A percentile compares a stretch with the other conserved stretches of the same genome.
Evolutionary conservation across 2,888 invertebrate species (phyloP).

Genomic region (Nebria brevicollis): DNA sequence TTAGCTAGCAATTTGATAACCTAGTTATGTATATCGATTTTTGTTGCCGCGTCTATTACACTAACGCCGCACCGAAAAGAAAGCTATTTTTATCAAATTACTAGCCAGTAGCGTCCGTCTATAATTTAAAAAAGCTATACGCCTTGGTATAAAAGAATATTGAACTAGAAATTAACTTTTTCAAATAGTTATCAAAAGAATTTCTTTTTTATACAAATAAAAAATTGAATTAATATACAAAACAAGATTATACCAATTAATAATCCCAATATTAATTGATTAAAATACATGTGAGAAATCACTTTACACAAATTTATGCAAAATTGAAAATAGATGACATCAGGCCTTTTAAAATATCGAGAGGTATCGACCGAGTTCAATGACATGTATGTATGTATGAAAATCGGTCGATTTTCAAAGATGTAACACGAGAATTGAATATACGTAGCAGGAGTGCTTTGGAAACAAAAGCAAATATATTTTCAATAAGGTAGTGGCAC

Average conservation of each 20-base stretch:
- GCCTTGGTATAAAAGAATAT: no score
- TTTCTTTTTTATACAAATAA: no score
- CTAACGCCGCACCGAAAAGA: constrained; percentile 22
- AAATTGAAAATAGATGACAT: background rate
- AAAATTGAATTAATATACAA: background rate
- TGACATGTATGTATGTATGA: background rate
- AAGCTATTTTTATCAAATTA: constrained; percentile 10
- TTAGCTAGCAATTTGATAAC: constrained; percentile 32
- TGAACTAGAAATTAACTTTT: no score
- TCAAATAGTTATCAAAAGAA: no score
- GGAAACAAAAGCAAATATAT: background rate
- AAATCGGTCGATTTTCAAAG: background rate
- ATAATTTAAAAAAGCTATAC: background rate
- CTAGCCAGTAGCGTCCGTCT: background rate
- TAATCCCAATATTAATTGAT: background rate
- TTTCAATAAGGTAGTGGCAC: background rate
- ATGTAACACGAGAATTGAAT: background rate
- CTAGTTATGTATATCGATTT: constrained; percentile 32
- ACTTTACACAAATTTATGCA: background rate
- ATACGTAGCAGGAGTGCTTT: background rate
- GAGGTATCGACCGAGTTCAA: background rate
- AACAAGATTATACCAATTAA: background rate
- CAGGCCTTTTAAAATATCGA: background rate
- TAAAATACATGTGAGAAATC: background rate
- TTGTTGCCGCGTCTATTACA: constrained; percentile 8